Evolutionary conservation across 2,888 invertebrate genomes (phyloP).

Genomic region (Mellilla xanthometata): DNA sequence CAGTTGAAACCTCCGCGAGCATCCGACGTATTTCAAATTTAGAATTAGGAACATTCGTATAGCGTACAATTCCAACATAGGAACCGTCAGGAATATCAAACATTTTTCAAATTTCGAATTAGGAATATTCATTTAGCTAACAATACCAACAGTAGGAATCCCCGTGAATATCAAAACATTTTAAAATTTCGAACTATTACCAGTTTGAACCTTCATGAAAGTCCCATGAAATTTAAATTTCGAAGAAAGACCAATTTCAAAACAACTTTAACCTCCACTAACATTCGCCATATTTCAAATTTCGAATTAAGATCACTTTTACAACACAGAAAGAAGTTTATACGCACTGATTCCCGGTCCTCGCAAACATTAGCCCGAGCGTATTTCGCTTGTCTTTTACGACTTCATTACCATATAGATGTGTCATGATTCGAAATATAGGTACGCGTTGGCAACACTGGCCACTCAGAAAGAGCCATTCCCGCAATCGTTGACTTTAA

Average conservation of each 20-base stretch:
- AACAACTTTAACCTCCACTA: slow-evolving; percentile 32
- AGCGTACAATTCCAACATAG: slow-evolving; percentile 25
- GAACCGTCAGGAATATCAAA: no score
- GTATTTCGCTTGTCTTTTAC: slow-evolving; percentile 45
- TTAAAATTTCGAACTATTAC: no score
- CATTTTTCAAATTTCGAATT: no score
- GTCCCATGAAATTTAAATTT: no score
- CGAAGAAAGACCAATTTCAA: background rate
- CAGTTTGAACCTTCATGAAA: no score
- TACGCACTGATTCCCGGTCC: slow-evolving; percentile 48
- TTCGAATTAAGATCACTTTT: slow-evolving; percentile 54
- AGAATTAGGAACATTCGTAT: slow-evolving; percentile 55
- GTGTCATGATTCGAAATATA: slow-evolving; percentile 32
- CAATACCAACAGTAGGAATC: no score
- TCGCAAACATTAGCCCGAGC: slow-evolving; percentile 47
- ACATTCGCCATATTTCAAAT: slow-evolving; percentile 43
- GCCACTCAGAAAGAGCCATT: slow-evolving; percentile 35
- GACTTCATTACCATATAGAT: slow-evolving; percentile 49
- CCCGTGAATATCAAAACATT: no score
- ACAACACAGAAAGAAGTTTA: slow-evolving; percentile 36
- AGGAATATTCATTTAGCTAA: slow-evolving; percentile 48
- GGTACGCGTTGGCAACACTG: slow-evolving; percentile 23
- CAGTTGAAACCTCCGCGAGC: slow-evolving; percentile 29
- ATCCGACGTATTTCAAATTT: slow-evolving; percentile 46
- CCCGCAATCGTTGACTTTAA: slow-evolving; percentile 33